A percentile compares a stretch with the other conserved stretches of the same genome.
phyloP scores from a whole-genome alignment of 1,140 invertebrate species.

The Neodiprion lecontei region DNA sequence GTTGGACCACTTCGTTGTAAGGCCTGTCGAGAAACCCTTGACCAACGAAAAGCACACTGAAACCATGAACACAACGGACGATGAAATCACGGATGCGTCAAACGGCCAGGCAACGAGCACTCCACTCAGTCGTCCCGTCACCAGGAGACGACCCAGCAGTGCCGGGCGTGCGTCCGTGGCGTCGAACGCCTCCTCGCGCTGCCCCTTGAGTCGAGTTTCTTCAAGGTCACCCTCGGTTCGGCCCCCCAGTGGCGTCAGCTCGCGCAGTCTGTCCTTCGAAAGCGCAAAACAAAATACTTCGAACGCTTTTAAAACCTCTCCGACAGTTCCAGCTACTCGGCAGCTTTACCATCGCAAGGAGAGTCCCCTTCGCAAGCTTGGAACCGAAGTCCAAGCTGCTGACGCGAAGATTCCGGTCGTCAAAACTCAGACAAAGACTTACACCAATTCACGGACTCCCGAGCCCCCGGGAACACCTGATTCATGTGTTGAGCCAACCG shows the following conservation, averaged over 20 bases:
- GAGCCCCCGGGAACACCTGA: not conserved
- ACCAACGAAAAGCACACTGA: not conserved
- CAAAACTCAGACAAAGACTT: no score
- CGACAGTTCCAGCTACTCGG: not conserved
- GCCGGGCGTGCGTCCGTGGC: not conserved
- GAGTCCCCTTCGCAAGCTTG: not conserved
- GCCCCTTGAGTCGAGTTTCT: not conserved
- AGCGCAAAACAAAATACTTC: not conserved
- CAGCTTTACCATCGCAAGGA: not conserved
- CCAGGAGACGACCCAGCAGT: not conserved
- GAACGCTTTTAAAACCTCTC: not conserved
- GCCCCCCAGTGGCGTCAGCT: not conserved
- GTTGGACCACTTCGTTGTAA: conserved; percentile 45
- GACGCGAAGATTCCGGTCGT: no score
- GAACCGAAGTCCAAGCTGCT: not conserved
- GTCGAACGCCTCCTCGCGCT: not conserved
- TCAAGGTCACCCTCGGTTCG: not conserved
- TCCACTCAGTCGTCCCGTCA: not conserved
- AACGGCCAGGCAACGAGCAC: not conserved
- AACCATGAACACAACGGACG: not conserved
- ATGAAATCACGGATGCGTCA: not conserved
- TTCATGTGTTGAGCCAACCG: not conserved
- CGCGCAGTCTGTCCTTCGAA: not conserved
- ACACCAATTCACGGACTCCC: not conserved
- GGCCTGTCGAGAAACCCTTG: not conserved